Base-by-base conservation (phyloP, 1,140 invertebrate genomes). In the Leptinotarsa defecta region DNA sequence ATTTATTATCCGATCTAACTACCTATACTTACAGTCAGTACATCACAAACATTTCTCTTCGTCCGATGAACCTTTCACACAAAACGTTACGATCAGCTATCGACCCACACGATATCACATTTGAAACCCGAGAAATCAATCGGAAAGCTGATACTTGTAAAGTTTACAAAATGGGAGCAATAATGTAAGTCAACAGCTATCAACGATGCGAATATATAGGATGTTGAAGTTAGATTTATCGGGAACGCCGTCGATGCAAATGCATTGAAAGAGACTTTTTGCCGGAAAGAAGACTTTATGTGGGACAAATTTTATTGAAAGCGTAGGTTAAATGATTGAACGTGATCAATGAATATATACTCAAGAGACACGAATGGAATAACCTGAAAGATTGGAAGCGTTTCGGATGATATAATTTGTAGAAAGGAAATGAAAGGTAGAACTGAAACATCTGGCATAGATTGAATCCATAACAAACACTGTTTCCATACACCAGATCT, bases 111-210 rank as follows among this genome's bases (percentile, higher is more conserved):
- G 27, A 48, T 64, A 75, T 64, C 61, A 34, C 49, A 70, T 77
- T 65, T 49, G 72, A 70, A 69, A 73, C 72, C 69, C 34, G 65
- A 62, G 76, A 74, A 75, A 79, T 79, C 78, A 79, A 79, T 77
- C 74, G 75, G 76, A 79, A 77, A 76, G 69, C 52, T 79, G 78
- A 79, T 79, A 76, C 78, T 76, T 71, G 76, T 79, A 76, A 69
- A 68, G 74, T 76, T 79, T 76, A 79, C 75, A 76, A 79, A 79
- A 77, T 79, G 76, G 74, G 73, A 77, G 76, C 76, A 77, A 77
- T 77, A 77, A 76, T 77, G 74, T 79, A 79, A 79, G 78, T 79
- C 76, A 79, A 79, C 76, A 79, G 75, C 71, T 74, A 74, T 79
- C 73, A 73, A 24, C 68, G 69, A 61, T 74, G 74, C 72, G 73